phyloP scores from a whole-genome alignment of 30 jellyfish, hydroid and myxozoan genomes.

The Cassiopea andromeda region DNA sequence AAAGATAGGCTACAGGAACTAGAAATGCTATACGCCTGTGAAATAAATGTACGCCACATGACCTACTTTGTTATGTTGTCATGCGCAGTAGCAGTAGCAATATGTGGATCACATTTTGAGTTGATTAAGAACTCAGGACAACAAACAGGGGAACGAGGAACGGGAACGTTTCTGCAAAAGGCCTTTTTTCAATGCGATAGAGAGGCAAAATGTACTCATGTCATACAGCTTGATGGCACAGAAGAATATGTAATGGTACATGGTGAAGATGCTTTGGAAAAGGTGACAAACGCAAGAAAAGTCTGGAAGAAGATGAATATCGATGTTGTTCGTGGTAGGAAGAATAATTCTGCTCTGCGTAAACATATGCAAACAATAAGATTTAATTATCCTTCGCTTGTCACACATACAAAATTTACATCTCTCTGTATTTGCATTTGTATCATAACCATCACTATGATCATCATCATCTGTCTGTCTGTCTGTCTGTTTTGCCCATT shows the following conservation, averaged over 20 bases:
- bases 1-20: too few relatives aligned
- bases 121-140: neutral
- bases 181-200: constrained; percentile 1
- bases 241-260: neutral
- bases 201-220: neutral
- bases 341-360: neutral
- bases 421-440: too few relatives aligned
- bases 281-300: neutral
- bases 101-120: neutral
- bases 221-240: neutral
- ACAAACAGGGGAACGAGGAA: neutral
- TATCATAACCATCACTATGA: too few relatives aligned
- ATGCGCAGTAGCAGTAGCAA: neutral
- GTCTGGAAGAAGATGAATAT: neutral
- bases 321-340: neutral
- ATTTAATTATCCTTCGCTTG: too few relatives aligned
- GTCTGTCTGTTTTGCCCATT: too few relatives aligned
- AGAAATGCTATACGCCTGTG: neutral
- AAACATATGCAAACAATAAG: too few relatives aligned
- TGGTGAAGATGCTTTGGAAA: neutral
- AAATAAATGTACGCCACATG: neutral
- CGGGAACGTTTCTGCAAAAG: neutral
- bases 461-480: too few relatives aligned
- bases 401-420: too few relatives aligned
- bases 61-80: neutral